Conservation (phyloP, 2,888 invertebrate genomes). For the Lycophotia porphyrea region DNA sequence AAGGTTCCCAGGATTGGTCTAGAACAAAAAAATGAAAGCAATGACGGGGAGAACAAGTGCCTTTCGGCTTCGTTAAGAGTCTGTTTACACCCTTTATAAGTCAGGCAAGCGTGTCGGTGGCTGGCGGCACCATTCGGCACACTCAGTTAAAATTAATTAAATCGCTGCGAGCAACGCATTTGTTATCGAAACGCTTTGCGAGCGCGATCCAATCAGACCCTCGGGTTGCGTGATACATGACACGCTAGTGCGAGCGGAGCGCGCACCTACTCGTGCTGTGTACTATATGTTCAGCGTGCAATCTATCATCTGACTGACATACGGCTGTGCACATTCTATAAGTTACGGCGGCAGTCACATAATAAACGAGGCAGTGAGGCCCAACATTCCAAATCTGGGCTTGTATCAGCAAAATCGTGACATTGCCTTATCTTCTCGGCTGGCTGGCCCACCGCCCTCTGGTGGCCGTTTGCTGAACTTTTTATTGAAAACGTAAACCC, state of each 20-base stretch:
- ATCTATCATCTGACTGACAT: not conserved
- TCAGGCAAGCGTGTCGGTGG: conserved; percentile 26
- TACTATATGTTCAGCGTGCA: not conserved
- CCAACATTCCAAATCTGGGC: conserved; percentile 2
- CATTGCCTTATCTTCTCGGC: conserved; percentile 7
- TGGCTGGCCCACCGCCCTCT: not conserved
- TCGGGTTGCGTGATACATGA: conserved; percentile 1
- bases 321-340: not conserved
- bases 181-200: conserved; percentile 22
- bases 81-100: too few species aligned
- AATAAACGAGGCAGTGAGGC: not conserved
- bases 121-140: conserved; percentile 39
- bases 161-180: conserved; percentile 34
- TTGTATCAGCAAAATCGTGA: conserved; percentile 2
- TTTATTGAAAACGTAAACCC: conserved; percentile 32
- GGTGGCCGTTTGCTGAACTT: conserved; percentile 16
- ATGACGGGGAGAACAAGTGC: too few species aligned
- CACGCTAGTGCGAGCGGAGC: not conserved
- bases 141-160: conserved; percentile 60
- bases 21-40: too few species aligned
- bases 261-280: not conserved
- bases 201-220: conserved; percentile 31
- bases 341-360: not conserved
- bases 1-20: too few species aligned
- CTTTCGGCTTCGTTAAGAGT: too few species aligned